Conservation (phyloP, 2,797 vertebrate species). For the Megaceryle alcyon region DNA sequence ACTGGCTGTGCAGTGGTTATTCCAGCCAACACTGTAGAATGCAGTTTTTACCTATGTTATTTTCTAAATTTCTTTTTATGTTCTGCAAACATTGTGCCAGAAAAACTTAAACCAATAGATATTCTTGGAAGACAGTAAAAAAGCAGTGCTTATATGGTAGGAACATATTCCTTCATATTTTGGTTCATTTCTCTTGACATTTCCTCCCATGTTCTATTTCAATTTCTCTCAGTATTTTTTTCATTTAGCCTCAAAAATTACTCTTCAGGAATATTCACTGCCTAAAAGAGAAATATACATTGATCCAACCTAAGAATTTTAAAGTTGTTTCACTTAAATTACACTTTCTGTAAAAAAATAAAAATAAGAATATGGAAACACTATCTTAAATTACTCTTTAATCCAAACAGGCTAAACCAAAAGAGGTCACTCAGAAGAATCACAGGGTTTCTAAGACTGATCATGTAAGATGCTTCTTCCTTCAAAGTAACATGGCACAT, state of each 20-base stretch:
- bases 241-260: not conserved
- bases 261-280: not conserved
- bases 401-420: not conserved
- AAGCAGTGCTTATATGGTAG: not conserved
- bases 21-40: not conserved
- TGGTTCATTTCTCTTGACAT: not conserved
- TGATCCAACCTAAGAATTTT: not conserved
- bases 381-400: not conserved
- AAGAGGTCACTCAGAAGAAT: not conserved
- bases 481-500: not conserved
- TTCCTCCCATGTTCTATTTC: not conserved
- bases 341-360: no score
- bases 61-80: not conserved
- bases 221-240: not conserved
- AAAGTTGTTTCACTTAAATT: not conserved
- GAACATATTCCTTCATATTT: fast-evolving
- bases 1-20: not conserved
- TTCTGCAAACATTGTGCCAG: not conserved
- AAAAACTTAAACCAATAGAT: not conserved
- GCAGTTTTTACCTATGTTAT: not conserved
- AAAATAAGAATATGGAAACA: no score
- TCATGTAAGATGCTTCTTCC: not conserved
- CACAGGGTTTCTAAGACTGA: not conserved
- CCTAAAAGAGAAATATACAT: not conserved
- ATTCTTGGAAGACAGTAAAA: not conserved